Evolutionary conservation across 2,113 vertebrate species (phyloP), one percentile per base, ranked within the genome.

Genomic region (Dendrocopos noguchii): DNA sequence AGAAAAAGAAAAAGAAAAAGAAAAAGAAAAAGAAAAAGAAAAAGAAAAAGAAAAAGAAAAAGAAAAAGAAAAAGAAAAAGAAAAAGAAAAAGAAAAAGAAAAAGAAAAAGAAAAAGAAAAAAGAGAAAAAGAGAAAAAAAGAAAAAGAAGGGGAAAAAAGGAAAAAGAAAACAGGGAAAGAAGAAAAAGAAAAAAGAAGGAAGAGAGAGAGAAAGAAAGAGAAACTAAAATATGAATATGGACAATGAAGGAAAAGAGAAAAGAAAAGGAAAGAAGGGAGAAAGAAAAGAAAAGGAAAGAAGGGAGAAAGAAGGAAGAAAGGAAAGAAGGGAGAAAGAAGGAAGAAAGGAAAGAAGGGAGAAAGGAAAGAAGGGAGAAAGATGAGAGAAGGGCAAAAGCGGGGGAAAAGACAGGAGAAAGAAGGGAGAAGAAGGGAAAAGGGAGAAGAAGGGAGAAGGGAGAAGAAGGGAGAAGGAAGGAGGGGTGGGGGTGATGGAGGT

Each of bases 51-150:
- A 8, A 7, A 9, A 19, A 36, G 39, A 19, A 15, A 80, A 50
- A 33, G 24, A 19, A 36, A 64, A 33, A 29, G 4, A 12, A 31
- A 80, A 24, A 5, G 0, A 20, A 5, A 4, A 1, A 71, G 65
- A 1, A 0, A 1, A 6, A 24, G 34, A 8, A 12, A 5, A 72
- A 52, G 28, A 33, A 15, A 15, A 4, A 5, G 22, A 19, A n/a
- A 3, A 0, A 25, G 2, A 14, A 24, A 67, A 73, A 20, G 33
- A 34, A 4, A 50, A 15, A 6, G 8, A 10, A 5, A 36, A 11
- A 4, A 2, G 3, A 25, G 2, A 29, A 7, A 47, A 44, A 4
- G 2, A 13, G 18, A 4, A 19, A 24, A 67, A 73, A 27, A 16
- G 18, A 15, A 24, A 7, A 4, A 10, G 13, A 5, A 25, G 21